Conservation (phyloP, 2,113 vertebrate genomes). For the Hylia prasina region DNA sequence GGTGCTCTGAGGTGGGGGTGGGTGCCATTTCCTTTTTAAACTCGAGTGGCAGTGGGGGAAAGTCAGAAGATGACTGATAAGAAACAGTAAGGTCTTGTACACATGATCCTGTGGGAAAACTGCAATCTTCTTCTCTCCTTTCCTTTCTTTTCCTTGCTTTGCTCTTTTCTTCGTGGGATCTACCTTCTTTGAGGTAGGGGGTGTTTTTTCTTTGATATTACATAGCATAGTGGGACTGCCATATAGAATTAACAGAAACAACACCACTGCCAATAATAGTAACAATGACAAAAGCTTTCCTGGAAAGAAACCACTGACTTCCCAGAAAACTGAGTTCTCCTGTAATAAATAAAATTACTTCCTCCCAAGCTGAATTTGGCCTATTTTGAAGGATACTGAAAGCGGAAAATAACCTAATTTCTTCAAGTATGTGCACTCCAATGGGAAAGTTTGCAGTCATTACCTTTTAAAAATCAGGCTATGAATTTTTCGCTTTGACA, state of each 20-base stretch:
- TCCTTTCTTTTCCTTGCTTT: background rate
- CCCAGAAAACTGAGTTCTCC: background rate
- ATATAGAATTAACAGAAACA: background rate
- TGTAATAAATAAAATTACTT: background rate
- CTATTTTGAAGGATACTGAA: background rate
- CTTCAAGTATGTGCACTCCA: background rate
- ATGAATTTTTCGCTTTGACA: background rate
- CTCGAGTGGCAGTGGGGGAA: rapidly evolving
- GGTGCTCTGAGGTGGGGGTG: background rate
- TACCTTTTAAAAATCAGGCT: conserved; percentile 32
- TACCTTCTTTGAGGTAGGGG: background rate
- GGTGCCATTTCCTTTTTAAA: background rate
- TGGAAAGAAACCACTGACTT: background rate
- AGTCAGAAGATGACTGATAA: background rate
- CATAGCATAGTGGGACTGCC: background rate
- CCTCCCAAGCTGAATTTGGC: background rate
- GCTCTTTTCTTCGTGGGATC: background rate
- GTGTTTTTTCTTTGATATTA: background rate
- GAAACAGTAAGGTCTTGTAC: background rate
- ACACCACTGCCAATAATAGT: background rate
- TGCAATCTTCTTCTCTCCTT: background rate
- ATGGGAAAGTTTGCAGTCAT: background rate
- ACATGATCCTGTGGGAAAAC: background rate
- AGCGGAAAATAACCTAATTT: conserved; percentile 27
- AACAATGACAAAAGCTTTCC: background rate